phyloP scores from a whole-genome alignment of 2,113 vertebrate species.

The Melanostigma gelatinosum region DNA sequence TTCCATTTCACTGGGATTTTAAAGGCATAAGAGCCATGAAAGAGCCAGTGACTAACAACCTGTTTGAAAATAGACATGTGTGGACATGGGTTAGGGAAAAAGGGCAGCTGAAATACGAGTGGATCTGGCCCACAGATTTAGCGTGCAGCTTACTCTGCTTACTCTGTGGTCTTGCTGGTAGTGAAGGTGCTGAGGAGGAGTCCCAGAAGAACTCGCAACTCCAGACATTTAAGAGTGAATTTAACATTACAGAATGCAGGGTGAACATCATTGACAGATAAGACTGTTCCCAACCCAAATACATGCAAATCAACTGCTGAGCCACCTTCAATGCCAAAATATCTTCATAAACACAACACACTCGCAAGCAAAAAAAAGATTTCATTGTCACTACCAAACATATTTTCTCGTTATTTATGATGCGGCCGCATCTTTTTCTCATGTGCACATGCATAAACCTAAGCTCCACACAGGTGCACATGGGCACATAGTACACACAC shows the following conservation, averaged over 20 bases:
- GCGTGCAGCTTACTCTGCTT: background rate
- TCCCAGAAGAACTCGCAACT: conserved; percentile 42
- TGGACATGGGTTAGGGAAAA: conserved; percentile 9
- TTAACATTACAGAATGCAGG: conserved; percentile 45
- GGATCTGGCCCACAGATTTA: conserved; percentile 10
- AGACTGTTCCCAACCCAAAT: conserved; percentile 26
- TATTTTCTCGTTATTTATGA: conserved; percentile 13
- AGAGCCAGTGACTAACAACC: conserved; percentile 34
- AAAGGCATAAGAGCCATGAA: conserved; percentile 13
- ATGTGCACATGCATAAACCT: conserved; percentile 36
- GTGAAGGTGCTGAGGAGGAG: conserved; percentile 29
- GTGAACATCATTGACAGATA: conserved; percentile 33
- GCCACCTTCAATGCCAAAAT: conserved; percentile 31
- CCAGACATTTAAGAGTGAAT: conserved; percentile 57
- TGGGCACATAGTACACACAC: background rate
- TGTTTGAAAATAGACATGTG: conserved; percentile 24
- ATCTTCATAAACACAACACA: conserved; percentile 37
- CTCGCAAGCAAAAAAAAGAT: conserved; percentile 36
- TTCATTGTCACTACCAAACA: conserved; percentile 30
- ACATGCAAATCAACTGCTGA: conserved; percentile 15
- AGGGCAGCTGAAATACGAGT: background rate
- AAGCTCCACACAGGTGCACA: conserved; percentile 30
- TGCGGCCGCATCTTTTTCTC: conserved; percentile 21
- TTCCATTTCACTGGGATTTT: background rate
- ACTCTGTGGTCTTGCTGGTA: conserved; percentile 5